Evolutionary conservation across 2,797 vertebrate genomes (phyloP).

Genomic region (Gymnodraco acuticeps): DNA sequence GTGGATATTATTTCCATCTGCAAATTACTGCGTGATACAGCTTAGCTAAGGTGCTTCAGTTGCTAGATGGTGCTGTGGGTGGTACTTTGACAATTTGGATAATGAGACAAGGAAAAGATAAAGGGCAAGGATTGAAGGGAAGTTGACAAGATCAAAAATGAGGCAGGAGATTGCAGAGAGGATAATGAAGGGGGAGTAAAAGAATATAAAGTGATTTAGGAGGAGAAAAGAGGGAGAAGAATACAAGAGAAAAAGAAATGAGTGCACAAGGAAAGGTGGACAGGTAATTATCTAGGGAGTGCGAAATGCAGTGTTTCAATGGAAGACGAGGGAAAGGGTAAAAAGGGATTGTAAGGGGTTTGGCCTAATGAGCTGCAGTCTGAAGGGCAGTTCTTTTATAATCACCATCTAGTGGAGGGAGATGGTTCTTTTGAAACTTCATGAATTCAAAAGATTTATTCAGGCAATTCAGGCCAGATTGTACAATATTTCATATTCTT

Average conservation of each 20-base stretch:
- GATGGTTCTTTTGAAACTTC: slow-evolving; percentile 21
- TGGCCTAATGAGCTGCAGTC: slow-evolving; percentile 56
- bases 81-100: not conserved
- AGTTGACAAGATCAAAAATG: slow-evolving; percentile 13
- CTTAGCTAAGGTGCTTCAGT: not conserved
- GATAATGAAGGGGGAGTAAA: slow-evolving; percentile 1
- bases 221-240: slow-evolving; percentile 1
- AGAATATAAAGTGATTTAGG: slow-evolving; percentile 23
- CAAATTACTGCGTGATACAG: not conserved
- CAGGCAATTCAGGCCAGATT: slow-evolving; percentile 9
- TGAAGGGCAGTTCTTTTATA: slow-evolving; percentile 28
- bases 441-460: slow-evolving; percentile 15
- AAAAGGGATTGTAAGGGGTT: slow-evolving; percentile 27
- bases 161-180: not conserved
- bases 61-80: slow-evolving; percentile 23
- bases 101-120: not conserved
- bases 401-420: slow-evolving; percentile 32
- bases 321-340: slow-evolving; percentile 5
- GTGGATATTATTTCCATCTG: not conserved
- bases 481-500: not conserved
- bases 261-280: slow-evolving; percentile 38
- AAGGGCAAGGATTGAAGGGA: not conserved
- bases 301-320: slow-evolving; percentile 34
- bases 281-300: slow-evolving; percentile 57
- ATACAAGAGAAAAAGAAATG: slow-evolving; percentile 20